These are phyloP conservation scores for Ivindomyrus marchei DNA, from an alignment of 2,113 vertebrate species.

Conservation along the genomic window DNA sequence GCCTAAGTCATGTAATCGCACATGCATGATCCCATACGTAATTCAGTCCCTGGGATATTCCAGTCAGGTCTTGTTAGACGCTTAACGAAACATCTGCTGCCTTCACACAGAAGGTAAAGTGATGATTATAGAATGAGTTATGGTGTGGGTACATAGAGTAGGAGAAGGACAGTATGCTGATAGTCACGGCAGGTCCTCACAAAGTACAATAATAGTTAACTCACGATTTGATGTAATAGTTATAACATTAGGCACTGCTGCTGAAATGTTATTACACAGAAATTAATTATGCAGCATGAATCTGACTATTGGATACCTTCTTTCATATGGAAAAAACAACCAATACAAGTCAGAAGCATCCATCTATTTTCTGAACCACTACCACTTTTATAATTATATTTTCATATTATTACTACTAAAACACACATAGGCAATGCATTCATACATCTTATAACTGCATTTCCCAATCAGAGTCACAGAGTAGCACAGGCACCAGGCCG, in stretches of 20 bases:
- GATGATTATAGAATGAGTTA: neutral
- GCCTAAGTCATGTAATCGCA: neutral
- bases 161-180: neutral
- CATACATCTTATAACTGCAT: neutral
- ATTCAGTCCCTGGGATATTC: neutral
- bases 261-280: neutral
- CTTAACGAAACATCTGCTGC: neutral
- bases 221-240: neutral
- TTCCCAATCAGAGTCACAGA: neutral
- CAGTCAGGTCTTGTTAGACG: neutral
- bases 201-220: neutral
- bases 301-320: neutral
- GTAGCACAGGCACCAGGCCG: neutral
- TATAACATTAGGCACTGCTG: neutral
- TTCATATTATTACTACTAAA: neutral
- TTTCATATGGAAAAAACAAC: neutral
- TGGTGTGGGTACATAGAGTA: neutral
- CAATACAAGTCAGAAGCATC: neutral
- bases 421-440: neutral
- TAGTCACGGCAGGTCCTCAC: neutral
- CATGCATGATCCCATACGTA: neutral
- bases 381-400: neutral
- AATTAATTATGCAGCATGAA: neutral
- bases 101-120: neutral
- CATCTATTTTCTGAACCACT: neutral